Evolutionary conservation across 2,797 vertebrate species (phyloP), one percentile per base, ranked within the genome.

Genomic region (Gobio occitaniae): DNA sequence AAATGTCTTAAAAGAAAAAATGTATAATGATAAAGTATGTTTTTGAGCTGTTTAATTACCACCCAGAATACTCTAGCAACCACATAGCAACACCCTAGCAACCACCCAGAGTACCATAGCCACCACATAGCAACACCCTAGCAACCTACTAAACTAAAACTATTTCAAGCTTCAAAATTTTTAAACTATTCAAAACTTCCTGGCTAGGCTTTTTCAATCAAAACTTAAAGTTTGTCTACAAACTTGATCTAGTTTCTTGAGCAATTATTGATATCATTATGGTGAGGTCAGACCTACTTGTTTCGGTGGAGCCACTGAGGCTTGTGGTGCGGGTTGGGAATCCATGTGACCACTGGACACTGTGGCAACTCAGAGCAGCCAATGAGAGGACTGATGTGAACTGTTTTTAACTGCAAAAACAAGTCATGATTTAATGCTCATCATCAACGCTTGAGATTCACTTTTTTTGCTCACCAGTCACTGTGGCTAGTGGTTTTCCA

Each of bases 321-420:
- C 63, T 70, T 16, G 25, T 81, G 68, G 10, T 83, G 63, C 19
- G 87, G 80, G 70, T 88, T 88, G 41, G 89, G 83, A 36, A 90
- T 78, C 90, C 90, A 90, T 38, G 87, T 77, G 38, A 91, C 61
- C 76, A 77, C 80, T n/a, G 86, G 86, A 61, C 80, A 72, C 65
- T n/a, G 59, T 10, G 86, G 47, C 61, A 78, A 44, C 48, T 82
- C 76, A 48, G 61, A 85, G 38, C 83, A 81, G 65, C 65, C n/a
- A 52, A 81, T 68, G 74, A 87, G 25, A 21, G 87, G 89, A 36
- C 82, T 84, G 82, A 90, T 87, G 41, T 82, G 78, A 56, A 82
- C 78, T 9, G 85, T 87, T 50, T 78, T 87, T 69, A 90, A 69
- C 89, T 90, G 70, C 44, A 71, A 29, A 82, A 81, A n/a, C 63